These are phyloP conservation scores for Gavialis gangeticus DNA, from an alignment of 2,113 vertebrate species.

Conservation along the genomic window DNA sequence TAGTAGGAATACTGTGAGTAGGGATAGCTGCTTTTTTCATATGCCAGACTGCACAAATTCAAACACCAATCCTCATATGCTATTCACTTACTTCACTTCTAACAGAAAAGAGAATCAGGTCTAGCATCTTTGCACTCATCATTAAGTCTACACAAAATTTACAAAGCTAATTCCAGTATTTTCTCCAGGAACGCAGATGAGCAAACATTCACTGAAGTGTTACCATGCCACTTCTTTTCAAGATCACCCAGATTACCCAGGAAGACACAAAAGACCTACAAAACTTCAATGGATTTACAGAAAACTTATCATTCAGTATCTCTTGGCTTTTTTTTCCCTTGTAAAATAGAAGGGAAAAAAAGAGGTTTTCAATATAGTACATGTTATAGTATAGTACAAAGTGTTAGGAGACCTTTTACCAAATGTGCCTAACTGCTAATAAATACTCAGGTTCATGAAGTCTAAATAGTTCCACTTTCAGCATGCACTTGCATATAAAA, in stretches of 20 bases:
- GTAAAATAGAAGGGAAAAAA: background rate
- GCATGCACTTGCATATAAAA: background rate
- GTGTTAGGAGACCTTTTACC: background rate
- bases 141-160: background rate
- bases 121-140: background rate
- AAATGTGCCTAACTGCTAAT: background rate
- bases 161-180: background rate
- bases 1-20: background rate
- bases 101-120: background rate
- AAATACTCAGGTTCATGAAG: background rate
- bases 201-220: background rate
- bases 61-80: background rate
- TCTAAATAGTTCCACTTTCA: background rate
- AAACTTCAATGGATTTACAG: background rate
- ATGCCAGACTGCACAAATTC: background rate
- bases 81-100: background rate
- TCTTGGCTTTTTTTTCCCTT: background rate
- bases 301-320: background rate
- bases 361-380: background rate
- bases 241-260: background rate
- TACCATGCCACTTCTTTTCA: background rate
- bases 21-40: background rate
- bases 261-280: background rate
- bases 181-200: background rate
- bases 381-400: background rate